A percentile compares a stretch with the other conserved stretches of the same genome.
phyloP scores from a whole-genome alignment of 2,797 vertebrate genomes.

The Neopelma chrysocephalum region DNA sequence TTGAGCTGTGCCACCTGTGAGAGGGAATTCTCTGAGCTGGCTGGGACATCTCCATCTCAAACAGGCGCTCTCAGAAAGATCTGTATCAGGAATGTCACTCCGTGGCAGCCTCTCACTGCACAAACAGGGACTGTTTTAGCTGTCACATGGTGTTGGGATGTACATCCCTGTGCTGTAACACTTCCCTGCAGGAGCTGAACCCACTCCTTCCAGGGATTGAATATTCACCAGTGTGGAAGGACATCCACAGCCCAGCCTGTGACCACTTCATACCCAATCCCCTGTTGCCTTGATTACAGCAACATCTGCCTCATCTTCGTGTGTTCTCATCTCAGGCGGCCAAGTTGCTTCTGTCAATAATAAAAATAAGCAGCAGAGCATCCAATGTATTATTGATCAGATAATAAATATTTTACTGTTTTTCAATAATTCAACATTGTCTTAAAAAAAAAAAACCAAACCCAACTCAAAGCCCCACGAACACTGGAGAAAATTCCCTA shows the following conservation, averaged over 20 bases:
- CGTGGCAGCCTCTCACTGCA: background rate
- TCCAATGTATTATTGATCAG: constrained; percentile 55
- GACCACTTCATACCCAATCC: background rate
- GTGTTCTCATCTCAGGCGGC: background rate
- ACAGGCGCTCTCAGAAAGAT: background rate
- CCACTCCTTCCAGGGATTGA: background rate
- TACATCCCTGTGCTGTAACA: background rate
- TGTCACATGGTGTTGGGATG: background rate
- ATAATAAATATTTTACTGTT: constrained; percentile 44
- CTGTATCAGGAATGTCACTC: background rate
- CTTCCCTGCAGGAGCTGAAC: background rate
- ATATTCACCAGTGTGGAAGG: background rate
- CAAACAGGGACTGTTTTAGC: background rate
- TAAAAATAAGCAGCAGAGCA: constrained; percentile 19
- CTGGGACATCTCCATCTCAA: background rate
- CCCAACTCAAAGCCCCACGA: background rate
- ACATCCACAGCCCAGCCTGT: background rate
- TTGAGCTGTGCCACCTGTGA: background rate
- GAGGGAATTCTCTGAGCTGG: background rate
- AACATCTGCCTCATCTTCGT: background rate
- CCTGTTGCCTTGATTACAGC: background rate
- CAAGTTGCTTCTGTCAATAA: constrained; percentile 29
- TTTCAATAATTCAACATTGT: constrained; percentile 70
- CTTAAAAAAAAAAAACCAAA: background rate
- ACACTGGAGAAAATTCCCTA: background rate